phyloP scores from a whole-genome alignment of 1,140 invertebrate species.

The Maniola jurtina region DNA sequence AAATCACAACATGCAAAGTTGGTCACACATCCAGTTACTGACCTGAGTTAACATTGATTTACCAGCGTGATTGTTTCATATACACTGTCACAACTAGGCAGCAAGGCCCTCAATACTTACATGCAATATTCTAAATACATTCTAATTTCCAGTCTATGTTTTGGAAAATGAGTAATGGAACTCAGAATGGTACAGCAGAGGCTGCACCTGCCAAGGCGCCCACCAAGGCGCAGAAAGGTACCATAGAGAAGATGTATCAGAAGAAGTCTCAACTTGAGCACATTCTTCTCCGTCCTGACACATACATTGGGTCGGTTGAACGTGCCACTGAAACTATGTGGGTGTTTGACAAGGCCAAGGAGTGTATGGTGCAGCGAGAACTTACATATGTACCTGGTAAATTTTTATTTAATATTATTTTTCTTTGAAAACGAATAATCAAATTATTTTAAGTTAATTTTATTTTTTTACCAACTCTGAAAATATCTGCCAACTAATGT shows the following conservation, averaged over 20 bases:
- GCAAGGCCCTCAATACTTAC: too few relatives aligned
- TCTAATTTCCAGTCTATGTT: constrained; percentile 67
- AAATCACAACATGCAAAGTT: too few relatives aligned
- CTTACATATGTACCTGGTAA: constrained; percentile 94
- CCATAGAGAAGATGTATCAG: constrained; percentile 98
- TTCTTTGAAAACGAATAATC: too few relatives aligned
- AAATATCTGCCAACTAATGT: too few relatives aligned
- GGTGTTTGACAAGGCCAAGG: constrained; percentile 91
- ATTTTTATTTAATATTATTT: background rate
- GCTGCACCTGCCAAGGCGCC: constrained; percentile 45
- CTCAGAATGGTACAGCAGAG: constrained; percentile 76
- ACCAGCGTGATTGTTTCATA: too few relatives aligned
- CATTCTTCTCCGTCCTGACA: constrained; percentile 97
- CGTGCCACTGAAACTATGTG: constrained; percentile 94
- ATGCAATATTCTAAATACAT: background rate
- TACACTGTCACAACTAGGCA: too few relatives aligned
- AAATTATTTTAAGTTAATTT: too few relatives aligned
- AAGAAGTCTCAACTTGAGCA: constrained; percentile 99
- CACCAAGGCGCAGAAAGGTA: constrained; percentile 68
- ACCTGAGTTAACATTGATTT: too few relatives aligned
- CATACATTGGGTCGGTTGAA: constrained; percentile 98
- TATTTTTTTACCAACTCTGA: background rate
- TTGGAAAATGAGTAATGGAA: constrained; percentile 77
- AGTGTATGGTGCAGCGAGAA: constrained; percentile 91
- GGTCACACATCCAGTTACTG: too few relatives aligned